Evolutionary conservation across 2,888 invertebrate genomes (phyloP).

Genomic region (Caenorhabditis macrosperma): DNA sequence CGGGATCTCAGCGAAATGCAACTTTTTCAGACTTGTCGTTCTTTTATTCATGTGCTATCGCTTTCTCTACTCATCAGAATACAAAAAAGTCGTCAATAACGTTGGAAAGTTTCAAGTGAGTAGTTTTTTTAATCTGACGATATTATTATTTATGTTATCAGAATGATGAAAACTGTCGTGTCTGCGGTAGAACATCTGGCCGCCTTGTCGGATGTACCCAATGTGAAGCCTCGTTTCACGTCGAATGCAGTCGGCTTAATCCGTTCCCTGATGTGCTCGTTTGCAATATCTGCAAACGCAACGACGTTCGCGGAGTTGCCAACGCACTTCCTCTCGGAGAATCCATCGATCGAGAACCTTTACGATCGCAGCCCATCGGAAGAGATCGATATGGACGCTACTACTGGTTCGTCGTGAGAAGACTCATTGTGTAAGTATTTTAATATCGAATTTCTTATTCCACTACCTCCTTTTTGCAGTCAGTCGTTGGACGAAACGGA

Average conservation of each 20-base stretch:
- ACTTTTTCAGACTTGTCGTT: constrained; percentile 59
- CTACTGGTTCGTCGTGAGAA: constrained; percentile 95
- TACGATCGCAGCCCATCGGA: constrained; percentile 94
- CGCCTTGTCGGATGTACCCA: constrained; percentile 97
- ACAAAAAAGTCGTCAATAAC: constrained; percentile 92
- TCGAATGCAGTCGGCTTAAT: constrained; percentile 93
- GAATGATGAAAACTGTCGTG: constrained; percentile 82
- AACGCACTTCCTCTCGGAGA: constrained; percentile 86
- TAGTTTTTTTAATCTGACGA: not conserved
- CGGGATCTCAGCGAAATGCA: constrained; percentile 82
- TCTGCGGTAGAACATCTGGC: constrained; percentile 83
- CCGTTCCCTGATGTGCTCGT: constrained; percentile 96
- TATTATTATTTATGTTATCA: constrained; percentile 51
- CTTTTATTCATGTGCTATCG: constrained; percentile 91
- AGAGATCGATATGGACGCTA: constrained; percentile 96
- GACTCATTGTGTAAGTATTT: constrained; percentile 91
- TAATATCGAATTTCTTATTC: not conserved
- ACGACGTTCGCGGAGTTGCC: constrained; percentile 91
- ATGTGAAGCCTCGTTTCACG: constrained; percentile 97
- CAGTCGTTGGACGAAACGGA: constrained; percentile 80
- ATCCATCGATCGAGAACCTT: constrained; percentile 89
- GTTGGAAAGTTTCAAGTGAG: constrained; percentile 81
- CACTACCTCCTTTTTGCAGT: constrained; percentile 1
- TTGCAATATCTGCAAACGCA: constrained; percentile 89
- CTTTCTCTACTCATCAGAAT: constrained; percentile 92